These are phyloP conservation scores for Oscheius sp. DNA, from an alignment of 1,140 invertebrate species.

Conservation along the genomic window DNA sequence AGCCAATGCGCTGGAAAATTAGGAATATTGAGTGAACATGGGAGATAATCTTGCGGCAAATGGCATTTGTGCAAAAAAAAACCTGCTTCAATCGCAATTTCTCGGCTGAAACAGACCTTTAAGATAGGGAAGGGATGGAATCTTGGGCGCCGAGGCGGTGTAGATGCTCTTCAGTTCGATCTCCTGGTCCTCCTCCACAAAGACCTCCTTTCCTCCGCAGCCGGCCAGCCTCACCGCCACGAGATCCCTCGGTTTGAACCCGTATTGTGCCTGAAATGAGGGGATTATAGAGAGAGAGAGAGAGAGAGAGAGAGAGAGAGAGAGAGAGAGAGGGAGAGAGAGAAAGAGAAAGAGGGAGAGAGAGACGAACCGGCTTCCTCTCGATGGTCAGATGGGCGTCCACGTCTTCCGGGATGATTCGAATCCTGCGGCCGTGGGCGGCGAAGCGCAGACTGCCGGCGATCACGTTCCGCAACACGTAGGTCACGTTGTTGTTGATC, in stretches of 20 bases:
- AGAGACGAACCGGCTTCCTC: constrained; percentile 3
- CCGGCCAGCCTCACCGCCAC: constrained; percentile 18
- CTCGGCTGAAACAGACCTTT: too few relatives aligned
- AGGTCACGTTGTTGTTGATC: neutral
- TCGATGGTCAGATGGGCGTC: constrained; percentile 13
- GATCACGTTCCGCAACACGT: constrained; percentile 11
- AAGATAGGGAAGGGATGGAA: neutral
- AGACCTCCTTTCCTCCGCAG: constrained; percentile 21
- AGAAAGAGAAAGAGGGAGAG: too few relatives aligned
- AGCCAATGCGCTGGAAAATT: constrained; percentile 41
- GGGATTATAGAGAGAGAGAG: too few relatives aligned
- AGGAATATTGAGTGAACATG: neutral
- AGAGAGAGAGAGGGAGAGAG: too few relatives aligned
- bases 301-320: too few relatives aligned
- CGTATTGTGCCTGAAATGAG: constrained; percentile 15
- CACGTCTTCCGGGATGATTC: constrained; percentile 19
- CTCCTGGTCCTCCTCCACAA: constrained; percentile 20
- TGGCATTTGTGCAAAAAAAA: too few relatives aligned
- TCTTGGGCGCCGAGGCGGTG: neutral
- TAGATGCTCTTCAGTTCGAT: neutral
- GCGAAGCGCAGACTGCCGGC: constrained; percentile 16
- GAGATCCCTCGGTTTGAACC: constrained; percentile 17
- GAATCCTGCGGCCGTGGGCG: constrained; percentile 3
- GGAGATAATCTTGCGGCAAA: too few relatives aligned
- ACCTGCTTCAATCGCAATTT: too few relatives aligned